Evolutionary conservation across 2,113 vertebrate species (phyloP), one percentile per base, ranked within the genome.

Genomic region (Lampris incognitus): DNA sequence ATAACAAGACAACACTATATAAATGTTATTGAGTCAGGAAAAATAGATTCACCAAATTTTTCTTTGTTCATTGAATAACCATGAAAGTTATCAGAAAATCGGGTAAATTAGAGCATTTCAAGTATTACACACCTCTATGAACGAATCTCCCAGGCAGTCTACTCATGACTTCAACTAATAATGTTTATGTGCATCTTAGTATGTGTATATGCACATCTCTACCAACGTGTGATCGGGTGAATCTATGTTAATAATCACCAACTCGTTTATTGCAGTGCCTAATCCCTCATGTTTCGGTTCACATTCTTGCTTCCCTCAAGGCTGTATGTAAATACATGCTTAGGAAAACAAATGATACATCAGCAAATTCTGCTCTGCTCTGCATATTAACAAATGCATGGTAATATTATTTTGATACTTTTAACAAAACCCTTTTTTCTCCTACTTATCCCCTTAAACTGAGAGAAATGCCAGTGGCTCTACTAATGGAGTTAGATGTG

Each of bases 331-430:
- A 82, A 88, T 70, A 37, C 38, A 37, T 6, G 8, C 63, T 72
- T 76, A 64, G 51, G 62, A 74, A 78, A 84, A 79, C 84, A 85
- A 88, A 87, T 74, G 24, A 81, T 72, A 82, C 66, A 10, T 36
- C 59, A 88, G 44, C 44, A 61, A 74, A 79, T 71, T 74, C 37
- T 66, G 44, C n/a, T 74, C 37, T 66, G 44, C n/a, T 65, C 5
- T 24, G 44, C 60, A 24, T 63, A 64, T 80, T 62, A 74, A 73
- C 74, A 67, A 82, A 78, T 76, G 54, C 63, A 78, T 68, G 55
- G 55, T 60, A 72, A 62, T 41, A 75, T 69, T 46, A 66, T 54
- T 67, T 48, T 57, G 42, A 69, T 72, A 69, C 58, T 73, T 80
- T 64, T 64, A 60, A 68, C 51, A 67, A 46, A 84, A 39, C 39